phyloP scores from a whole-genome alignment of 53 echinoderm and acorn worm species.

The Astropecten irregularis region DNA sequence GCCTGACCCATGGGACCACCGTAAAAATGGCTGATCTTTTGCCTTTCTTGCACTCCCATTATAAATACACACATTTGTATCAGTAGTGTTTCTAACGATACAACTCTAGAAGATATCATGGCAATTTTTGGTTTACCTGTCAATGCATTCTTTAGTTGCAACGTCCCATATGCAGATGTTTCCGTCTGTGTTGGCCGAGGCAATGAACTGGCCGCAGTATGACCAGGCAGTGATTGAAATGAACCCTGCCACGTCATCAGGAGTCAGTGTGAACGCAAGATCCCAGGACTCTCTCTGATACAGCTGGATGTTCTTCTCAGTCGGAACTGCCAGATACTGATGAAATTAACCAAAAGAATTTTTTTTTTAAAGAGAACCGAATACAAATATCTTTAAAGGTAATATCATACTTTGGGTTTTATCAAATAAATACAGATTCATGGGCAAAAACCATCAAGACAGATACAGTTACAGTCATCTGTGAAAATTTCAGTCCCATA shows the following conservation, averaged over 20 bases:
- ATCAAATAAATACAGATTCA: no score
- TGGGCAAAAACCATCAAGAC: no score
- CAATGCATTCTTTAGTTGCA: conserved; percentile 66
- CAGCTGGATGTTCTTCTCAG: conserved; percentile 79
- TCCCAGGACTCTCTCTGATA: conserved; percentile 80
- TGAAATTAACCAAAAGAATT: background rate
- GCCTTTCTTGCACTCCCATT: no score
- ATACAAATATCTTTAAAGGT: no score
- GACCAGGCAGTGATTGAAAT: conserved; percentile 76
- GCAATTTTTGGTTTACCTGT: conserved; percentile 75
- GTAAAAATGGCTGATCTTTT: no score
- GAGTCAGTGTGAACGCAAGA: conserved; percentile 62
- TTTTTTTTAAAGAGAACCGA: background rate
- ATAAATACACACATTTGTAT: no score
- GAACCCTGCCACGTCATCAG: conserved; percentile 61
- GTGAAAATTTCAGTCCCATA: no score
- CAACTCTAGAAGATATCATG: no score
- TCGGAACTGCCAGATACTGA: conserved; percentile 79
- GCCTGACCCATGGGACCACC: no score
- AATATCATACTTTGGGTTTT: no score
- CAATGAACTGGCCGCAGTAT: conserved; percentile 72
- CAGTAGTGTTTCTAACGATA: no score
- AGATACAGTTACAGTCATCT: no score
- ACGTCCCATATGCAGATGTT: conserved; percentile 81
- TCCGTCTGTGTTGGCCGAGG: conserved; percentile 66